phyloP scores from a whole-genome alignment of 2,113 vertebrate species.

The Varanus salvator region DNA sequence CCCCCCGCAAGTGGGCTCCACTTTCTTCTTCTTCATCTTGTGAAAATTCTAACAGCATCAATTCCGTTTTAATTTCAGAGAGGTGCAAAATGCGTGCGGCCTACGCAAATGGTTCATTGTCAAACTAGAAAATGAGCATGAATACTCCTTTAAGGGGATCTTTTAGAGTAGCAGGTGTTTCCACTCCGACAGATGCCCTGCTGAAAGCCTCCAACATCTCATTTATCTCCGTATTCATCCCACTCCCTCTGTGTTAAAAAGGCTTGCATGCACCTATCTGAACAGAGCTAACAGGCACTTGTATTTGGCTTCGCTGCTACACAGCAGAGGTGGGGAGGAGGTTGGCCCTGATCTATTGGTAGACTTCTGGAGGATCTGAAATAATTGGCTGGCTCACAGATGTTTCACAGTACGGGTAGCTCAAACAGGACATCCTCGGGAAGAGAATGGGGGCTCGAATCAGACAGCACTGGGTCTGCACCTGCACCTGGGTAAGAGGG shows the following conservation, averaged over 20 bases:
- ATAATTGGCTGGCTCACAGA: too few species aligned
- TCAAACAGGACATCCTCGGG: too few species aligned
- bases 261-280: conserved; percentile 40
- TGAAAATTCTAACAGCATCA: not conserved
- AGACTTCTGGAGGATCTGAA: too few species aligned
- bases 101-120: not conserved
- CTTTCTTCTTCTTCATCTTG: not conserved
- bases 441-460: too few species aligned
- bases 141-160: not conserved
- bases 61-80: not conserved
- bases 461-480: too few species aligned
- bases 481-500: too few species aligned
- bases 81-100: not conserved
- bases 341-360: too few species aligned
- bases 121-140: not conserved
- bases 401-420: too few species aligned
- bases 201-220: conserved; percentile 31
- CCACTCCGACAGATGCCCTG: conserved; percentile 26
- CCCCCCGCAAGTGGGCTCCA: not conserved
- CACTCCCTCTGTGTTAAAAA: conserved; percentile 54
- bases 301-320: not conserved
- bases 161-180: not conserved
- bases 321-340: not conserved
- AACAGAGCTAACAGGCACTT: conserved; percentile 47
- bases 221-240: conserved; percentile 30